Conservation (phyloP, 2,113 vertebrate genomes). For the Entosphenus tridentatus region DNA sequence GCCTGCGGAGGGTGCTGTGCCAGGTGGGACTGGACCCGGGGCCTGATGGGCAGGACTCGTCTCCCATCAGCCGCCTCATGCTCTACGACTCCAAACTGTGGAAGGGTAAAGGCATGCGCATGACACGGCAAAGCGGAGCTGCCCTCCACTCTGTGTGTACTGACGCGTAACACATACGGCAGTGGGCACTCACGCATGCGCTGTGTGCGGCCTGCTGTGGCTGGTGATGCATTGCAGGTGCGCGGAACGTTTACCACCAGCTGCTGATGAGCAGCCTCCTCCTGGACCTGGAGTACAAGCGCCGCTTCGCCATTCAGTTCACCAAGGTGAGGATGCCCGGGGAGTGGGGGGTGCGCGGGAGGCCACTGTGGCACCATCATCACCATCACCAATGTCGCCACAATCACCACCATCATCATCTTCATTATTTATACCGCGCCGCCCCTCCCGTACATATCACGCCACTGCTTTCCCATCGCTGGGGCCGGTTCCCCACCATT, state of each 20-base stretch:
- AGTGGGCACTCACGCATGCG: not conserved
- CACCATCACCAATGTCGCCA: no score
- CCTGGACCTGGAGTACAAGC: conserved; percentile 95
- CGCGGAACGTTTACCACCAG: conserved; percentile 81
- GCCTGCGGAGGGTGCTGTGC: conserved; percentile 64
- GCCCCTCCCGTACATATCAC: no score
- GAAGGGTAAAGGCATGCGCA: conserved; percentile 41
- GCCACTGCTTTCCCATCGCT: no score
- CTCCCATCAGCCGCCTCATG: conserved; percentile 72
- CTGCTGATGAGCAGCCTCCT: conserved; percentile 92
- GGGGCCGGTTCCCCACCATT: no score
- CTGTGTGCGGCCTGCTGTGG: not conserved
- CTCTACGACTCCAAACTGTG: conserved; percentile 83
- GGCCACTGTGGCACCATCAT: no score
- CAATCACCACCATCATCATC: no score
- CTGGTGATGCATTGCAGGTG: conserved; percentile 28
- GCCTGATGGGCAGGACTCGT: conserved; percentile 55
- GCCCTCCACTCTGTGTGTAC: not conserved
- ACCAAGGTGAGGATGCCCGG: conserved; percentile 47
- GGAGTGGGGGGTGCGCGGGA: no score
- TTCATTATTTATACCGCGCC: no score
- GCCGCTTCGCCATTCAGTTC: conserved; percentile 72
- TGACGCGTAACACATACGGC: not conserved
- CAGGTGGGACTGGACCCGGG: conserved; percentile 65
- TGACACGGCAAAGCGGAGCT: no score